A percentile compares a stretch with the other conserved stretches of the same genome.
phyloP scores from a whole-genome alignment of 2,888 invertebrate genomes.

The Yponomeuta evonymella region DNA sequence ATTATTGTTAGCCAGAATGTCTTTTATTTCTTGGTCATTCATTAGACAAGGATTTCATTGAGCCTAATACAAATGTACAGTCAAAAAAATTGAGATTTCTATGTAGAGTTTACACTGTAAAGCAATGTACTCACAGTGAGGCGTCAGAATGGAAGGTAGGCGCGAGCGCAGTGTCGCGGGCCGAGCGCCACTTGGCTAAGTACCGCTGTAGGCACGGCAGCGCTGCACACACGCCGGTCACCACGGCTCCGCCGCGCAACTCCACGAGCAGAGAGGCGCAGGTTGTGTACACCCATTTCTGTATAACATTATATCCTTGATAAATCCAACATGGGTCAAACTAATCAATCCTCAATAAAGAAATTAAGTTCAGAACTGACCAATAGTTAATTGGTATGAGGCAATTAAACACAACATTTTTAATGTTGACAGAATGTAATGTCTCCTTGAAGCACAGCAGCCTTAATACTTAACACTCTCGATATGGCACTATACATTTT shows the following conservation, averaged over 20 bases:
- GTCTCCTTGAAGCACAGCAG: too few relatives aligned
- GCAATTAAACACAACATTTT: too few relatives aligned
- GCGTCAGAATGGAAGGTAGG: constrained; percentile 84
- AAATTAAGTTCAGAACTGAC: too few relatives aligned
- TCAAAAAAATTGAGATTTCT: too few relatives aligned
- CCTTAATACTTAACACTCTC: too few relatives aligned
- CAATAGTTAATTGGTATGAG: too few relatives aligned
- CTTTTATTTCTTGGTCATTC: too few relatives aligned
- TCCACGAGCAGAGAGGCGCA: constrained; percentile 87
- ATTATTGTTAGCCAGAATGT: too few relatives aligned
- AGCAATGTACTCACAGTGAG: constrained; percentile 57
- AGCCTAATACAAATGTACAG: too few relatives aligned
- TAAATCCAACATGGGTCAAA: background rate
- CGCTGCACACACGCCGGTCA: constrained; percentile 88
- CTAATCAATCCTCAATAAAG: background rate
- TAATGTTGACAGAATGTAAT: too few relatives aligned
- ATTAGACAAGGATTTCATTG: too few relatives aligned
- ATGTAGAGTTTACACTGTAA: background rate
- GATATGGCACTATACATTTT: too few relatives aligned
- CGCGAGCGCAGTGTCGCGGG: constrained; percentile 81
- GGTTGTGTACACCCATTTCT: constrained; percentile 87
- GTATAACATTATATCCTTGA: constrained; percentile 27
- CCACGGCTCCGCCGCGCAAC: constrained; percentile 86
- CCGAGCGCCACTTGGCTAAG: constrained; percentile 72
- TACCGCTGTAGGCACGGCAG: constrained; percentile 79